A percentile compares a stretch with the other conserved stretches of the same genome.
Evolutionary conservation across 2,797 vertebrate species (phyloP).

Genomic region (Toxotes lorentzi): DNA sequence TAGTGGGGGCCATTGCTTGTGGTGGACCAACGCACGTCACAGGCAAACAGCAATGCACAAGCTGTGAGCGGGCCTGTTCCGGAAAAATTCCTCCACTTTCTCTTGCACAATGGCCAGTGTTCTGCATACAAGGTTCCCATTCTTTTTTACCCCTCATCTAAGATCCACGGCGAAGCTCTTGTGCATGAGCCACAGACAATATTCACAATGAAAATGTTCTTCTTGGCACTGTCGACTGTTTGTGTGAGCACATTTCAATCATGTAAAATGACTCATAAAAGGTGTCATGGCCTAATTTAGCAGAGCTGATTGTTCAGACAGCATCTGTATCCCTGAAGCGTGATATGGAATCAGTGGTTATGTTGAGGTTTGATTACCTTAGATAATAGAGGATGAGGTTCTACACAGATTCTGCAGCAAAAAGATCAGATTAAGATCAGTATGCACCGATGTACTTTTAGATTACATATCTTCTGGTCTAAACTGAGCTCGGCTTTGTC

Average conservation of each 20-base stretch:
- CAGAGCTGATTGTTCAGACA: constrained; percentile 57
- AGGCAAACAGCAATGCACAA: constrained; percentile 79
- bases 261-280: constrained; percentile 66
- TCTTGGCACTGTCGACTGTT: constrained; percentile 63
- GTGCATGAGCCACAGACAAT: constrained; percentile 53
- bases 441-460: not conserved
- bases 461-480: not conserved
- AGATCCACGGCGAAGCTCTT: constrained; percentile 44
- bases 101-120: constrained; percentile 78
- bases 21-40: constrained; percentile 74
- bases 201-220: constrained; percentile 74
- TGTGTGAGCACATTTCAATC: constrained; percentile 58
- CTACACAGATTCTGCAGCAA: not conserved
- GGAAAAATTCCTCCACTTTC: constrained; percentile 78
- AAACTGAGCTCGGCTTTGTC: not conserved
- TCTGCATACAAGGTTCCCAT: constrained; percentile 72
- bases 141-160: constrained; percentile 47
- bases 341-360: constrained; percentile 49
- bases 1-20: constrained; percentile 79
- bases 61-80: constrained; percentile 84
- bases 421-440: constrained; percentile 13
- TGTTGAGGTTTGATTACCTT: constrained; percentile 35
- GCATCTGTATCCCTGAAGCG: constrained; percentile 55
- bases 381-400: constrained; percentile 24
- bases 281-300: constrained; percentile 58